These are phyloP conservation scores for Crotalus tigris DNA, from an alignment of 2,113 vertebrate genomes.

Conservation along the genomic window DNA sequence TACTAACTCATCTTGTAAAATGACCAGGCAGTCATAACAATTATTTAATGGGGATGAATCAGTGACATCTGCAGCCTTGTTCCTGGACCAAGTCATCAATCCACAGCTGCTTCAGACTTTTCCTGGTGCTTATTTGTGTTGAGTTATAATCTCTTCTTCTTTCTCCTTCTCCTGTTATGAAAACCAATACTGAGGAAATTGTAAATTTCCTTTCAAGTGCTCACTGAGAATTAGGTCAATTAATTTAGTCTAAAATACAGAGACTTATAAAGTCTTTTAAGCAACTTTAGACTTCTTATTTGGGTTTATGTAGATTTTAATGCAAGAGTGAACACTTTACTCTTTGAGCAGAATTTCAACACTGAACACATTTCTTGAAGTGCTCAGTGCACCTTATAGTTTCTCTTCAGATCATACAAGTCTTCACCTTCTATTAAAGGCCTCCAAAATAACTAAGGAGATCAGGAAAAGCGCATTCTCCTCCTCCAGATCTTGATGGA, in stretches of 20 bases:
- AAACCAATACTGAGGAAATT: background rate
- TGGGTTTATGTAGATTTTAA: background rate
- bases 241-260: background rate
- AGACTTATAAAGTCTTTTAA: background rate
- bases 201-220: background rate
- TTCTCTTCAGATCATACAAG: background rate
- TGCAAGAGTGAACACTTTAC: background rate
- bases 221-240: background rate
- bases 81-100: background rate
- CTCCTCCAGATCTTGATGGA: background rate
- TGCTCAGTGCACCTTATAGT: background rate
- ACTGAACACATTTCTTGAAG: background rate
- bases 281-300: background rate
- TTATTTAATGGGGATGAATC: background rate
- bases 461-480: background rate
- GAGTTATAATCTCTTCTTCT: background rate
- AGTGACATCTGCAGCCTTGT: background rate
- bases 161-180: background rate
- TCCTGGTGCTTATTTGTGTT: background rate
- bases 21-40: background rate
- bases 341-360: background rate
- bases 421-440: background rate
- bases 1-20: background rate
- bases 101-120: background rate
- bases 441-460: background rate